phyloP scores from a whole-genome alignment of 2,888 invertebrate genomes.

The Temnothorax ravouxi region DNA sequence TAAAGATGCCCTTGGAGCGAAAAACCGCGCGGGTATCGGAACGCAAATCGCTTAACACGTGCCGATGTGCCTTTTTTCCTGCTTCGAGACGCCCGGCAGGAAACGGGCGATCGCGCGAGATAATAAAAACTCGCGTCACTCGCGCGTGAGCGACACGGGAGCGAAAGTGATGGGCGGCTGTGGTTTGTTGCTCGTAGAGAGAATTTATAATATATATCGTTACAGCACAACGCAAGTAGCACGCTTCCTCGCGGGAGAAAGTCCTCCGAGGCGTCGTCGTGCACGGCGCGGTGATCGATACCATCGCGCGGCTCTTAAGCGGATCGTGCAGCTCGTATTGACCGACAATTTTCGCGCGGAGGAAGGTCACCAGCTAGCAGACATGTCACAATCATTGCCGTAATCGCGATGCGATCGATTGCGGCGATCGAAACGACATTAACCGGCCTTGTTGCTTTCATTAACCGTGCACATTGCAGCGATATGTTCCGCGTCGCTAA shows the following conservation, averaged over 20 bases:
- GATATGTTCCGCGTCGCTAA: neutral
- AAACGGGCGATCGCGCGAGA: slow-evolving; percentile 5
- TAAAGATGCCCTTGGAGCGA: neutral
- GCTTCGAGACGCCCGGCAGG: neutral
- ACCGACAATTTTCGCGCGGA: slow-evolving; percentile 76
- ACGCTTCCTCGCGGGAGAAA: slow-evolving; percentile 57
- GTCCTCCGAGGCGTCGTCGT: slow-evolving; percentile 62
- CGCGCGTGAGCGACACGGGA: neutral
- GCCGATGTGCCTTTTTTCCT: neutral
- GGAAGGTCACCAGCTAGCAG: slow-evolving; percentile 73
- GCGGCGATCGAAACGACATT: slow-evolving; percentile 24
- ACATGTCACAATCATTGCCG: slow-evolving; percentile 55
- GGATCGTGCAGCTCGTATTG: slow-evolving; percentile 77
- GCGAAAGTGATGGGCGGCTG: slow-evolving; percentile 19
- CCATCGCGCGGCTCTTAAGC: slow-evolving; percentile 72
- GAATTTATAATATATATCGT: neutral
- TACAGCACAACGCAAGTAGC: slow-evolving; percentile 12
- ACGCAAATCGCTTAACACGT: neutral
- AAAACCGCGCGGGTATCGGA: neutral
- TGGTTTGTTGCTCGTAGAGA: neutral
- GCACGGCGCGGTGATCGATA: slow-evolving; percentile 75
- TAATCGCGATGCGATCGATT: slow-evolving; percentile 44
- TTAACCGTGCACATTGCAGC: neutral
- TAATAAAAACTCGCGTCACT: slow-evolving; percentile 21
- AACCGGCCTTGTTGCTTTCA: neutral